Conservation (phyloP, 1,140 invertebrate genomes). For the Mylabris phalerata region DNA sequence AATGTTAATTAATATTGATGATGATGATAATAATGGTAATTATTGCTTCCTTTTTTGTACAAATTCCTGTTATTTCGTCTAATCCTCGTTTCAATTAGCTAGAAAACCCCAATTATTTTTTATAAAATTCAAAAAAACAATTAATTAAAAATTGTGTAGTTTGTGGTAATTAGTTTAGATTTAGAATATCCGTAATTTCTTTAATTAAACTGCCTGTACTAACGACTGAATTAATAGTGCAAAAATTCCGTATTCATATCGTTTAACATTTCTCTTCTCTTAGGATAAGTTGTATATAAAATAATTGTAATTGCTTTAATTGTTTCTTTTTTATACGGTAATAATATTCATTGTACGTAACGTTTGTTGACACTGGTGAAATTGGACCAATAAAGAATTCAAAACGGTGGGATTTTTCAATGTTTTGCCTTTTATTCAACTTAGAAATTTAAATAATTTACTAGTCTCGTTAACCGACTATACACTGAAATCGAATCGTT, state of each 20-base stretch:
- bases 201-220: slow-evolving; percentile 12
- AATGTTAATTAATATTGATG: neutral
- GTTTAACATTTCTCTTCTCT: neutral
- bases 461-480: no score
- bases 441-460: no score
- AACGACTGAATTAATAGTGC: slow-evolving; percentile 13
- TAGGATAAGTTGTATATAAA: slow-evolving; percentile 11
- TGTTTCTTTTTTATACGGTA: slow-evolving; percentile 10
- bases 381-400: slow-evolving; percentile 22
- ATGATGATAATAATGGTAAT: no score
- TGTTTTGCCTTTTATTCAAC: slow-evolving; percentile 1
- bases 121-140: no score
- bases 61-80: no score
- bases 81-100: neutral
- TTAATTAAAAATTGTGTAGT: no score
- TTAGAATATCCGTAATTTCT: no score
- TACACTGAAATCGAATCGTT: slow-evolving; percentile 2
- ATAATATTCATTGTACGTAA: slow-evolving; percentile 7
- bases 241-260: slow-evolving; percentile 18
- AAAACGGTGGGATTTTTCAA: neutral
- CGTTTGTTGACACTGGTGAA: slow-evolving; percentile 18
- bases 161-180: no score
- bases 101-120: no score
- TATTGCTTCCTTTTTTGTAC: no score
- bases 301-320: slow-evolving; percentile 1